These are phyloP conservation scores for Therioaphis trifolii DNA, from an alignment of 2,888 invertebrate genomes.

Conservation along the genomic window DNA sequence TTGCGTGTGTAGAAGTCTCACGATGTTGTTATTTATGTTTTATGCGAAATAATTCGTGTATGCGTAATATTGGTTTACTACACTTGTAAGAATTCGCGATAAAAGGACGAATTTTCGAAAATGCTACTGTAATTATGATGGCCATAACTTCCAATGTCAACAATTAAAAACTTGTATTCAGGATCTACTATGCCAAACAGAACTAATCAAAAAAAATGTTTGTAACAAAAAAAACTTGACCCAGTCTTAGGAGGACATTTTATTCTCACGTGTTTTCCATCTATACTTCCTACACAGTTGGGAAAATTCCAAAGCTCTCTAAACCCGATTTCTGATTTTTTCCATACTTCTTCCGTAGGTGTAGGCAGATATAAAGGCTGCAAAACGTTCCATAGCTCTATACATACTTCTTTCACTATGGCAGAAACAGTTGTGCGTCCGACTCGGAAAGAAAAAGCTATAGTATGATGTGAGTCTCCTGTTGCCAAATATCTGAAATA, in stretches of 20 bases:
- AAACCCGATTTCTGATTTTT: slow-evolving; percentile 63
- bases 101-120: slow-evolving; percentile 10
- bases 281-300: background rate
- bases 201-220: background rate
- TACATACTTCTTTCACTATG: no score
- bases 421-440: no score
- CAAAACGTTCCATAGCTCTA: no score
- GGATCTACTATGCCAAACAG: background rate
- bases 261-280: background rate
- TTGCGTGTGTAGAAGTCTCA: no score
- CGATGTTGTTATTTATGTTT: background rate
- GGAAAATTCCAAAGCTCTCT: slow-evolving; percentile 32
- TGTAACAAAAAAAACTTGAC: background rate
- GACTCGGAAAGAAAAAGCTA: no score
- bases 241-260: background rate
- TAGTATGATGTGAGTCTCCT: no score
- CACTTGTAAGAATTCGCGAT: background rate
- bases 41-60: background rate
- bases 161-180: background rate
- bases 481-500: no score
- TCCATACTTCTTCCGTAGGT: slow-evolving; percentile 20
- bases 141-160: background rate
- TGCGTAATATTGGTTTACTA: no score
- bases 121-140: background rate
- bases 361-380: no score